Conservation (phyloP, 2,113 vertebrate species). For the Thermophis baileyi region DNA sequence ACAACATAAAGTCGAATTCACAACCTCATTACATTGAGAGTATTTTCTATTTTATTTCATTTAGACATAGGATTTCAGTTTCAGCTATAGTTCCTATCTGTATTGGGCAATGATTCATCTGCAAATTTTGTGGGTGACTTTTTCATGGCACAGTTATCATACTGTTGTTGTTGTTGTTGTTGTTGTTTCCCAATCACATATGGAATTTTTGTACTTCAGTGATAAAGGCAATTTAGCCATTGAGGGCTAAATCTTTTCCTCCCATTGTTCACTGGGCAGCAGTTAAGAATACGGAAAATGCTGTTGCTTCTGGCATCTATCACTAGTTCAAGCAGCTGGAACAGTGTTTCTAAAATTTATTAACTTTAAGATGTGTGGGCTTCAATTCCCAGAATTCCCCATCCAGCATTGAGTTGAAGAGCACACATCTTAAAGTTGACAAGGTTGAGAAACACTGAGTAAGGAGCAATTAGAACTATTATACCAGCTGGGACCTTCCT, state of each 20-base stretch:
- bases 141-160: background rate
- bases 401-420: no score
- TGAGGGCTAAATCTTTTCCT: background rate
- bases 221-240: background rate
- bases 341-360: no score
- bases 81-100: background rate
- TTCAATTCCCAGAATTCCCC: no score
- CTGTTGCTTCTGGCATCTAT: background rate
- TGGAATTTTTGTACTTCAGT: background rate
- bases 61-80: background rate
- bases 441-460: no score
- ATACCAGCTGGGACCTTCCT: no score
- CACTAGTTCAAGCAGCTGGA: background rate
- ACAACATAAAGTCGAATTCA: background rate
- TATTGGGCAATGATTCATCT: background rate
- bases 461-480: no score
- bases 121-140: background rate
- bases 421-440: no score
- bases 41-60: conserved; percentile 8
- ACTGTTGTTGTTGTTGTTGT: background rate
- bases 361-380: no score
- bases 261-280: background rate
- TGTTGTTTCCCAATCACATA: background rate
- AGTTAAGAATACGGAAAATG: background rate
- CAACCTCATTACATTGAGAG: background rate